phyloP scores from a whole-genome alignment of 2,113 vertebrate genomes.

The Pedetes capensis region DNA sequence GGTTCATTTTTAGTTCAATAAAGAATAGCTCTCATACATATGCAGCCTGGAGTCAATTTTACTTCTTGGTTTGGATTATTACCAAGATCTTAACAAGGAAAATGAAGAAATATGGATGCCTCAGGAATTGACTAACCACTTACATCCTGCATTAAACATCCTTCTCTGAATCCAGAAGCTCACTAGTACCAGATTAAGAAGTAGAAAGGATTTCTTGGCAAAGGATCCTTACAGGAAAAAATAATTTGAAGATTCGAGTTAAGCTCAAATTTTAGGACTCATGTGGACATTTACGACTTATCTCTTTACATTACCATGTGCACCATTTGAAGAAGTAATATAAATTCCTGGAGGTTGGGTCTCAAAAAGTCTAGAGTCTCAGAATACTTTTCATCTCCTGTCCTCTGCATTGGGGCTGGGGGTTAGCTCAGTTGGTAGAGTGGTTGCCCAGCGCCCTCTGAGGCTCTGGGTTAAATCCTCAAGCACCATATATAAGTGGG shows the following conservation, averaged over 20 bases:
- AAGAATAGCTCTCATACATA: conserved; percentile 66
- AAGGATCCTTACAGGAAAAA: conserved; percentile 44
- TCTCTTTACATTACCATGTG: conserved; percentile 46
- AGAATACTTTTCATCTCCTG: not conserved
- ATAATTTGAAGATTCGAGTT: conserved; percentile 59
- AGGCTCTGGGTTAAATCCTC: too few relatives aligned
- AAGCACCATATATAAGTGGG: too few relatives aligned
- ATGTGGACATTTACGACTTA: conserved; percentile 49
- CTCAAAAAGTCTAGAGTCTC: conserved; percentile 33
- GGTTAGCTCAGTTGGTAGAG: too few relatives aligned
- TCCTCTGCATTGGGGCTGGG: not conserved
- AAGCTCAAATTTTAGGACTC: conserved; percentile 62
- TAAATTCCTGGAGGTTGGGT: not conserved
- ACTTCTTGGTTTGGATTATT: conserved; percentile 59
- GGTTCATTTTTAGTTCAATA: conserved; percentile 71
- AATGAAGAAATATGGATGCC: conserved; percentile 66
- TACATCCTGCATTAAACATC: conserved; percentile 45
- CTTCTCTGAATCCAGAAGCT: conserved; percentile 39
- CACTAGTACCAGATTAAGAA: conserved; percentile 59
- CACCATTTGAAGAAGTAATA: conserved; percentile 52
- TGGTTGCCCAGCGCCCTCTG: too few relatives aligned
- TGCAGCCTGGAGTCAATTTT: conserved; percentile 56
- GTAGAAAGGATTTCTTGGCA: conserved; percentile 66
- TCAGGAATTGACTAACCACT: conserved; percentile 56
- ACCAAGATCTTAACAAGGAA: conserved; percentile 72